Conservation (phyloP, 2,113 vertebrate genomes). For the Coryphaenoides rupestris region DNA sequence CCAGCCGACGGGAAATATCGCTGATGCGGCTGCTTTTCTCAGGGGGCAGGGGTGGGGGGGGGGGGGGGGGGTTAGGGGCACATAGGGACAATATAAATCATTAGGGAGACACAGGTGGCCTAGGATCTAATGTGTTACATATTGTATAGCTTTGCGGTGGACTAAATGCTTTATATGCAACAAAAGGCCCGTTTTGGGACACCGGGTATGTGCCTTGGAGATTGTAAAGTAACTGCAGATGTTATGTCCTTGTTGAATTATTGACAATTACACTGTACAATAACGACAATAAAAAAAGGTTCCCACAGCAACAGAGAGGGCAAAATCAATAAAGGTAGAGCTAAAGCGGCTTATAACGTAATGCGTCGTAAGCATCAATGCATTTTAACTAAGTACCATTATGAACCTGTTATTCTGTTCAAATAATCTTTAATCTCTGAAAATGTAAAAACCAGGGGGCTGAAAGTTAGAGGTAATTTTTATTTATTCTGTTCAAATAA, state of each 20-base stretch:
- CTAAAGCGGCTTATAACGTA: not conserved
- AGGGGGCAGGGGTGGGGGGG: constrained; percentile 7
- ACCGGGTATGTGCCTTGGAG: not conserved
- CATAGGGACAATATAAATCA: constrained; percentile 39
- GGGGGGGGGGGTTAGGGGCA: not conserved
- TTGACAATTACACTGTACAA: not conserved
- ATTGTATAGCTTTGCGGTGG: constrained; percentile 16
- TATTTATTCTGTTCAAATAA: too few relatives aligned
- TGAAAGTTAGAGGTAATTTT: too few relatives aligned
- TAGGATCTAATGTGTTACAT: constrained; percentile 53
- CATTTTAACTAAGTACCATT: too few relatives aligned
- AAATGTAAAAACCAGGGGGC: too few relatives aligned
- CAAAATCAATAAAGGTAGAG: not conserved
- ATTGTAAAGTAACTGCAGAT: not conserved
- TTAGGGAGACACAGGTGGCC: constrained; percentile 58
- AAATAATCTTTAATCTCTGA: too few relatives aligned
- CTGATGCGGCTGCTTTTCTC: constrained; percentile 22
- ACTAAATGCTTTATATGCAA: too few relatives aligned
- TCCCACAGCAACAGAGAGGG: not conserved
- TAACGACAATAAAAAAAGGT: not conserved
- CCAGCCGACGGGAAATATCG: constrained; percentile 51
- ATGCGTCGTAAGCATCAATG: too few relatives aligned
- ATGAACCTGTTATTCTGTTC: too few relatives aligned
- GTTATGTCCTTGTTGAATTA: not conserved
- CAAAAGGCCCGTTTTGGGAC: not conserved